phyloP scores from a whole-genome alignment of 1,140 invertebrate genomes.

The Druon quercuslanigerum region DNA sequence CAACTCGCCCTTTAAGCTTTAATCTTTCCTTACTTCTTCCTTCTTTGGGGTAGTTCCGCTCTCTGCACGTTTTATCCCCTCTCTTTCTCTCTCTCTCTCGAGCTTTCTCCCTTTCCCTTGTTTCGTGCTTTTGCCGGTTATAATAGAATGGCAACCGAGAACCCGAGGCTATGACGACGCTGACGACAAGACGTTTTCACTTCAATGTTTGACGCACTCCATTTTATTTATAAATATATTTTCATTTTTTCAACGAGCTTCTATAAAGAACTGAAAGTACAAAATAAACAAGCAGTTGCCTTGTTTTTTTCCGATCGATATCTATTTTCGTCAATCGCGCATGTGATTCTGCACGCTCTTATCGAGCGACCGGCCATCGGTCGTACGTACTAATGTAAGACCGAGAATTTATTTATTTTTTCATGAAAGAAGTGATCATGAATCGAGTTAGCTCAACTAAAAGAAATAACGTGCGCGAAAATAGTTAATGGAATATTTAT shows the following conservation, averaged over 20 bases:
- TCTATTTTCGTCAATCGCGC: constrained; percentile 7
- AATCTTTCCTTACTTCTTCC: constrained; percentile 17
- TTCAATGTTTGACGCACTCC: constrained; percentile 10
- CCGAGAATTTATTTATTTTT: background rate
- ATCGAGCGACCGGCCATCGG: background rate
- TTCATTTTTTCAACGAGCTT: background rate
- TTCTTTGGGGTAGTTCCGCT: constrained; percentile 32
- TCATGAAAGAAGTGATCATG: too few species aligned
- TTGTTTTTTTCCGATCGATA: constrained; percentile 19
- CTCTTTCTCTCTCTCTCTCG: constrained; percentile 33
- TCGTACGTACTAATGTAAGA: background rate
- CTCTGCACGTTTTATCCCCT: constrained; percentile 35
- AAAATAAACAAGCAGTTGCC: background rate
- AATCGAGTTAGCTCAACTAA: too few species aligned
- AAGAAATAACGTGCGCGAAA: too few species aligned
- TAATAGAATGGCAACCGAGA: constrained; percentile 5
- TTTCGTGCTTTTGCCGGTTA: constrained; percentile 10
- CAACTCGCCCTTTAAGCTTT: background rate
- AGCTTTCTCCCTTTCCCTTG: constrained; percentile 34
- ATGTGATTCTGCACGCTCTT: constrained; percentile 39
- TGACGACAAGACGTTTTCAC: constrained; percentile 15
- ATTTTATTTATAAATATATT: background rate
- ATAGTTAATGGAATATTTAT: too few species aligned
- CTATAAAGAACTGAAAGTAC: too few species aligned
- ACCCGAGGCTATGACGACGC: background rate